Evolutionary conservation across 2,888 invertebrate species (phyloP).

Genomic region (Sarcophaga caerulescens): DNA sequence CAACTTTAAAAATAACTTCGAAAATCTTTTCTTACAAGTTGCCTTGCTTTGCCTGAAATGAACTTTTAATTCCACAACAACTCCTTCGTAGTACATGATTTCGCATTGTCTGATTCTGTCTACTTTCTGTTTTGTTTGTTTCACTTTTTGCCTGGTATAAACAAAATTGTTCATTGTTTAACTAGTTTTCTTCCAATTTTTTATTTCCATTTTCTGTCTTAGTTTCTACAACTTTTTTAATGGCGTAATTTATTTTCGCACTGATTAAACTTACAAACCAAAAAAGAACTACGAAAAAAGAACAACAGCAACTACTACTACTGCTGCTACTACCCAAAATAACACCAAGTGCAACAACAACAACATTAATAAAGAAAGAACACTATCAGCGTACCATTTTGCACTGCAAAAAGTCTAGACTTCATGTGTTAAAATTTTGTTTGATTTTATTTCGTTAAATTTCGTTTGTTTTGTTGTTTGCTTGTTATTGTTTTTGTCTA

Average conservation of each 20-base stretch:
- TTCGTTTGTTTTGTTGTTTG: neutral
- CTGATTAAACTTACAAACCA: constrained; percentile 53
- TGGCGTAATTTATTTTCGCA: constrained; percentile 45
- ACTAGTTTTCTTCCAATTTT: neutral
- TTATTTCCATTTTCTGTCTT: constrained; percentile 30
- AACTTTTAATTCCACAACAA: no score
- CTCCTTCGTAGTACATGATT: no score
- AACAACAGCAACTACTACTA: neutral
- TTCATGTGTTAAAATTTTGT: constrained; percentile 43
- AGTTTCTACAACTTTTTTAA: constrained; percentile 45
- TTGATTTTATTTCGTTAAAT: constrained; percentile 26
- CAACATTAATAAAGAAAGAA: neutral
- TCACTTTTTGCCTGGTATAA: constrained; percentile 8
- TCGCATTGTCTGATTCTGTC: neutral
- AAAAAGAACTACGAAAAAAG: constrained; percentile 29
- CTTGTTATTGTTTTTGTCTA: neutral
- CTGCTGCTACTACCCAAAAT: no score
- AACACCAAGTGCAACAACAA: neutral
- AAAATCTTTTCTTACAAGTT: neutral
- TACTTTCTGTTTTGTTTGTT: neutral
- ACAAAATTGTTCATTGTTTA: neutral
- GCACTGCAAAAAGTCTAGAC: constrained; percentile 55
- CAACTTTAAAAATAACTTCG: neutral
- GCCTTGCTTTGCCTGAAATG: neutral
- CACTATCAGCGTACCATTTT: neutral